These are phyloP conservation scores for Archegozetes longisetosus DNA, from an alignment of 1,140 invertebrate species.

Conservation along the genomic window DNA sequence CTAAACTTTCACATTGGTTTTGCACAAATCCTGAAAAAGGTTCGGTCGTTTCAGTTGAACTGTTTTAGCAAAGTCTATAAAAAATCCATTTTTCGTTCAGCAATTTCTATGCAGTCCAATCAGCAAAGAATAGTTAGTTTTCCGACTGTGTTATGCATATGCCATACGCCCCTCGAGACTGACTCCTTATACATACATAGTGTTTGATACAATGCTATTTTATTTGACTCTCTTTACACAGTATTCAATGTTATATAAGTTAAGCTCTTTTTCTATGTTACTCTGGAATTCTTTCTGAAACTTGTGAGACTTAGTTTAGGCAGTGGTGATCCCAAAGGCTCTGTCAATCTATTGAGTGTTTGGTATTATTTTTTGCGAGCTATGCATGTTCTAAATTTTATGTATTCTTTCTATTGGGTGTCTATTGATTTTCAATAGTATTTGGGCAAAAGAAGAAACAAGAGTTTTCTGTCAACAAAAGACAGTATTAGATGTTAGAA, in stretches of 20 bases:
- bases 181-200: not conserved
- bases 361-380: too few relatives aligned
- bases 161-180: not conserved
- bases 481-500: not conserved
- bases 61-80: not conserved
- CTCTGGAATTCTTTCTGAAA: not conserved
- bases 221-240: not conserved
- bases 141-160: not conserved
- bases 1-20: not conserved
- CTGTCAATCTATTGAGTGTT: too few relatives aligned
- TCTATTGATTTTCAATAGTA: slow-evolving; percentile 3
- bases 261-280: not conserved
- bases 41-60: not conserved
- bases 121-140: slow-evolving; percentile 2
- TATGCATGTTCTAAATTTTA: not conserved
- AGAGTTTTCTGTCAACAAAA: slow-evolving; percentile 5
- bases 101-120: not conserved
- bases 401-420: not conserved
- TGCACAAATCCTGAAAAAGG: not conserved
- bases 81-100: not conserved
- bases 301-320: too few relatives aligned
- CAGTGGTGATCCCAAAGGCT: too few relatives aligned
- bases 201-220: not conserved
- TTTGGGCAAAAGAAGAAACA: not conserved
- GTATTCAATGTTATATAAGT: not conserved